Percentiles rank a stretch among this genome's conserved stretches.
These are phyloP conservation scores for Promerops cafer DNA, from an alignment of 2,113 vertebrate species.

Conservation along the genomic window DNA sequence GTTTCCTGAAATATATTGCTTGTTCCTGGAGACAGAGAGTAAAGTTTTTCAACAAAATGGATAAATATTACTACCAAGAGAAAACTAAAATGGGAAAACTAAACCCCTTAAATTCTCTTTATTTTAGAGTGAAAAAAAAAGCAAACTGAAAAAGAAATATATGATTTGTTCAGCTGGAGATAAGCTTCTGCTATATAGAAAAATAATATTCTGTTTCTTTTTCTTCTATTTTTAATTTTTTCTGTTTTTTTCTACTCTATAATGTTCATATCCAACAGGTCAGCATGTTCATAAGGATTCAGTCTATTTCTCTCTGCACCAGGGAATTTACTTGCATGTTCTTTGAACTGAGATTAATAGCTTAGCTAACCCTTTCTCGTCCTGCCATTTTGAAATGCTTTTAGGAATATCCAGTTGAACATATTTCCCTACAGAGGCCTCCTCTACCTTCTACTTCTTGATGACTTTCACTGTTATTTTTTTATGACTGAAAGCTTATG, in stretches of 20 bases:
- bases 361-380: slow-evolving; percentile 58
- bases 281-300: slow-evolving; percentile 46
- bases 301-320: slow-evolving; percentile 12
- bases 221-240: background rate
- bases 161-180: background rate
- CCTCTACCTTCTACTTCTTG: background rate
- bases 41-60: background rate
- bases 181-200: background rate
- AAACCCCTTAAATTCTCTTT: background rate
- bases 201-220: background rate
- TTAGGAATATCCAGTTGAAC: slow-evolving; percentile 40
- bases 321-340: slow-evolving; percentile 2
- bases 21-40: background rate
- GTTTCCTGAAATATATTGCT: background rate
- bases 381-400: slow-evolving; percentile 56
- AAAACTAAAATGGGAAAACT: background rate
- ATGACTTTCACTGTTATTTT: background rate
- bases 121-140: background rate
- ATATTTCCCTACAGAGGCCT: background rate
- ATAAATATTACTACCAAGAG: background rate
- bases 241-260: background rate
- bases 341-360: slow-evolving; percentile 58
- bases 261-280: slow-evolving; percentile 25
- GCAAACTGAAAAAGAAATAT: background rate
- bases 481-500: background rate